Evolutionary conservation across 2,797 vertebrate species (phyloP).

Genomic region (Hozukius guyotensis): DNA sequence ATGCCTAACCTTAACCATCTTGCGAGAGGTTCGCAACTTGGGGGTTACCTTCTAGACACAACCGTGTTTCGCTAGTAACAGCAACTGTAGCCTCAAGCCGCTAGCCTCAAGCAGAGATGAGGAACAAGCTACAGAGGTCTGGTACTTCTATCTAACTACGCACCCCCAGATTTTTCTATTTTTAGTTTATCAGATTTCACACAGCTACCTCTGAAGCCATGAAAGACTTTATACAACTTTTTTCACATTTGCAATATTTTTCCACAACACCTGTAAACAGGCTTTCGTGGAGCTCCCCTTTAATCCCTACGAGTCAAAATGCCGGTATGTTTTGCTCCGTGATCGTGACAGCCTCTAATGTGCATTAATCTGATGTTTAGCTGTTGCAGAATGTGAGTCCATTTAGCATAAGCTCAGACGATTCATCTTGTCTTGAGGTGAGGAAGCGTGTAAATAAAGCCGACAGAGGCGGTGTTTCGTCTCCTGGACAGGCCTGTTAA

Average conservation of each 20-base stretch:
- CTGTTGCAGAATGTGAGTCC: slow-evolving; percentile 7
- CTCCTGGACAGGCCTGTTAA: neutral
- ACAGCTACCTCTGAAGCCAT: neutral
- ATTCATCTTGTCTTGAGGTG: neutral
- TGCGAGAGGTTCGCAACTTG: no score
- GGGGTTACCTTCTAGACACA: no score
- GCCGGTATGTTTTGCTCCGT: neutral
- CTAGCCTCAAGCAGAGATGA: no score
- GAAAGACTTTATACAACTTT: neutral
- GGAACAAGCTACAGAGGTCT: neutral
- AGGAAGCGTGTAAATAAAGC: neutral
- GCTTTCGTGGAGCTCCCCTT: neutral
- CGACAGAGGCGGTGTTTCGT: neutral
- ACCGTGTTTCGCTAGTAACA: neutral
- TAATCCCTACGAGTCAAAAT: neutral
- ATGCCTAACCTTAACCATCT: no score
- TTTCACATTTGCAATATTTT: neutral
- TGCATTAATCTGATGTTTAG: slow-evolving; percentile 17
- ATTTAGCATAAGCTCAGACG: neutral
- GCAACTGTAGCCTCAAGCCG: no score
- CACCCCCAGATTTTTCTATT: neutral
- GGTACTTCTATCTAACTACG: neutral
- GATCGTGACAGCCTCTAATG: slow-evolving; percentile 19
- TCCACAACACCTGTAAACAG: neutral
- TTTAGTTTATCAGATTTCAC: neutral